Base-by-base conservation (phyloP, 2,888 invertebrate genomes). In the Megastigmus dorsalis region DNA sequence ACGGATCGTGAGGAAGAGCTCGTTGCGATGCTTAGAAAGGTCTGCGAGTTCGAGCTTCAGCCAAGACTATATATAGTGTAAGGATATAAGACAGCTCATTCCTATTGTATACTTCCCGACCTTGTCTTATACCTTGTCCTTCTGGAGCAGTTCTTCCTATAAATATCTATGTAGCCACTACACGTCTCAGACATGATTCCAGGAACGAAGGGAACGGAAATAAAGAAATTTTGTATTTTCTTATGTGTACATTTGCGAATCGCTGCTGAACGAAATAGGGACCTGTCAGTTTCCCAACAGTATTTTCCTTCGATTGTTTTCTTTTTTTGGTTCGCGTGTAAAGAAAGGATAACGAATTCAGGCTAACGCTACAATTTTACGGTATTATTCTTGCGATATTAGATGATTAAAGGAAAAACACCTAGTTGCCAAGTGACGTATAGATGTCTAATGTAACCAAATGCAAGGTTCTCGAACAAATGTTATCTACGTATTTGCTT, bases 301-400 rank as follows among this genome's bases (percentile, higher is more conserved):
- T 73, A 73, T 73, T 73, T 60, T 54, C 45, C 36, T 43, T 36
- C n/a, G n/a, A n/a, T n/a, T n/a, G n/a, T n/a, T n/a, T n/a, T n/a
- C n/a, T n/a, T n/a, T n/a, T n/a, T n/a, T n/a, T n/a, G n/a, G n/a
- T n/a, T n/a, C n/a, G n/a, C n/a, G n/a, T n/a, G n/a, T n/a, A n/a
- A n/a, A n/a, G n/a, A n/a, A n/a, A n/a, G n/a, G 26, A 65, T 26
- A 20, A 6, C 9, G 18, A 20, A 26, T 7, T 6, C 54, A 41
- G 10, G 54, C 6, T 54, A 15, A 52, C 10, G 38, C 41, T 48
- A 33, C 1, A 45, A 45, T 30, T 36, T 33, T 18, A 10, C 20
- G 15, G 13, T 50, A 59, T 15, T 2, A 18, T 41, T 30, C 7
- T 41, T 59, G 23, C 5, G 26, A 26, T 41, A 45, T 18, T 57